Evolutionary conservation across 2,888 invertebrate genomes (phyloP).

Genomic region (Griposia aprilina): DNA sequence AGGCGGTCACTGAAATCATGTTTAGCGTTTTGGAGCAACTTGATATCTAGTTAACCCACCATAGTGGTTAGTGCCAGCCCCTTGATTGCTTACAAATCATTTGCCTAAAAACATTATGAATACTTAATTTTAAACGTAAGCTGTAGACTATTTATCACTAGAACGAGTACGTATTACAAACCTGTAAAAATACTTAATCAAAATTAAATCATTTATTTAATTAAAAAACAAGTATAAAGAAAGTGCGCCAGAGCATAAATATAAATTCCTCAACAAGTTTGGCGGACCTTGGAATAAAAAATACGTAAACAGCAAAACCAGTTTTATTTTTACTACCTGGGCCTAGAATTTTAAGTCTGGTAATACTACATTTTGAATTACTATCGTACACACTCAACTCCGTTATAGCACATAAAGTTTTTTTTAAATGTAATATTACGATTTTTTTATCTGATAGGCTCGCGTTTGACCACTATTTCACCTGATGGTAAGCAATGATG

Average conservation of each 20-base stretch:
- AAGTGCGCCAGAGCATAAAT: slow-evolving; percentile 32
- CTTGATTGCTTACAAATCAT: slow-evolving; percentile 1
- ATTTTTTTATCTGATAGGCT: neutral
- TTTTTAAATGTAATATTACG: neutral
- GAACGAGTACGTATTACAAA: slow-evolving; percentile 3
- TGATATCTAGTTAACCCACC: neutral
- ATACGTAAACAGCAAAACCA: slow-evolving; percentile 38
- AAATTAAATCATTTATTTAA: slow-evolving; percentile 16
- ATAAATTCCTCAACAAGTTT: slow-evolving; percentile 40
- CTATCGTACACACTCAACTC: slow-evolving; percentile 21
- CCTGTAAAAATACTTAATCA: slow-evolving; percentile 8
- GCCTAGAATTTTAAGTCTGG: slow-evolving; percentile 42
- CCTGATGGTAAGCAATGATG: neutral
- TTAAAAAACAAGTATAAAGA: slow-evolving; percentile 31
- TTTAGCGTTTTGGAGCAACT: no score
- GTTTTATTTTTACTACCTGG: slow-evolving; percentile 35
- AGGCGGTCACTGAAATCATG: neutral
- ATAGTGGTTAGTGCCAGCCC: no score
- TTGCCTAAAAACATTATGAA: neutral
- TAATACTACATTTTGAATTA: slow-evolving; percentile 30
- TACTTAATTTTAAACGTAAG: neutral
- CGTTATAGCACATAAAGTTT: slow-evolving; percentile 20
- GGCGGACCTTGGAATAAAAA: slow-evolving; percentile 50
- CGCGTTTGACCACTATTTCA: neutral
- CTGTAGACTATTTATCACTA: neutral